Evolutionary conservation across 2,888 invertebrate species (phyloP).

Genomic region (Sesia bembeciformis): DNA sequence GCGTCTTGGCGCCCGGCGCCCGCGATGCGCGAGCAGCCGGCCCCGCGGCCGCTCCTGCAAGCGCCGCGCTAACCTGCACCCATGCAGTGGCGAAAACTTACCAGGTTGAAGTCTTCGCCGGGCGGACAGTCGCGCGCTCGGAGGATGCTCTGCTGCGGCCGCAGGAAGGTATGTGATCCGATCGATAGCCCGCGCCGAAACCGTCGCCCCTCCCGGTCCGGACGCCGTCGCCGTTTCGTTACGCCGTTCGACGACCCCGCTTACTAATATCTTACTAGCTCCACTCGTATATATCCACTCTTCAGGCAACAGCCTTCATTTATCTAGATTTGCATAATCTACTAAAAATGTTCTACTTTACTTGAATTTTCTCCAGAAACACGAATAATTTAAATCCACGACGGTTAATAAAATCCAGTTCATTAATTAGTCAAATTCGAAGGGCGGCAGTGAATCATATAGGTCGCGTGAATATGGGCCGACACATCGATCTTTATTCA

Average conservation of each 20-base stretch:
- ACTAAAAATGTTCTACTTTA: no score
- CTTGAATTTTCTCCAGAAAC: not conserved
- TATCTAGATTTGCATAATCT: no score
- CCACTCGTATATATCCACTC: no score
- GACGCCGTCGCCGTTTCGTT: slow-evolving; percentile 44
- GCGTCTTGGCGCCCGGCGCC: slow-evolving; percentile 45
- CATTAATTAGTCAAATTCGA: not conserved
- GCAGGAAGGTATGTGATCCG: slow-evolving; percentile 86
- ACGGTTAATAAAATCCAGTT: not conserved
- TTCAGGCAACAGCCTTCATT: no score
- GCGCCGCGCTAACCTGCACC: slow-evolving; percentile 78
- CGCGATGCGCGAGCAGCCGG: slow-evolving; percentile 65
- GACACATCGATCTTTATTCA: slow-evolving; percentile 5
- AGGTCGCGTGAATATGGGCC: slow-evolving; percentile 6
- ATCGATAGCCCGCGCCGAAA: slow-evolving; percentile 71
- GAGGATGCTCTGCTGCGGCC: slow-evolving; percentile 96
- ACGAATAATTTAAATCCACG: not conserved
- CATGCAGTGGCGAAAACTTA: slow-evolving; percentile 91
- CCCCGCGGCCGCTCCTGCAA: slow-evolving; percentile 65
- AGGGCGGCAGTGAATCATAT: not conserved
- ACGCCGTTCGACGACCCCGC: slow-evolving; percentile 65
- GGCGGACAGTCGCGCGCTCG: slow-evolving; percentile 80
- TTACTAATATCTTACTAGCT: slow-evolving; percentile 25
- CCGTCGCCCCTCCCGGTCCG: slow-evolving; percentile 67
- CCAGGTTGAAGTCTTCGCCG: slow-evolving; percentile 84